Evolutionary conservation across 2,888 invertebrate genomes (phyloP).

Genomic region (Nezara viridula): DNA sequence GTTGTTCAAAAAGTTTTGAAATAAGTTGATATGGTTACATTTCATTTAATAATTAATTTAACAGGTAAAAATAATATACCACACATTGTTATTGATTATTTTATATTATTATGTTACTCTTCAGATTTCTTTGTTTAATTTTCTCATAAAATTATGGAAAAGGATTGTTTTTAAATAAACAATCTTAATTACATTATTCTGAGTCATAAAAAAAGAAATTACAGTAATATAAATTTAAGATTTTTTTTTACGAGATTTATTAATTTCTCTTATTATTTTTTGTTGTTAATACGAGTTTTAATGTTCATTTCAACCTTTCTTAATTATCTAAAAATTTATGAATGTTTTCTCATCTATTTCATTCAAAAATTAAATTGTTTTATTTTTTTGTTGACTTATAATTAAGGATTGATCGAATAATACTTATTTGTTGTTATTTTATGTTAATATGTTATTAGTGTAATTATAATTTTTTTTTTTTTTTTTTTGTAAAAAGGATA

Average conservation of each 20-base stretch:
- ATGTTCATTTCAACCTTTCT: not conserved
- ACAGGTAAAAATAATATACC: not conserved
- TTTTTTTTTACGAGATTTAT: too few relatives aligned
- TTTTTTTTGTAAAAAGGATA: not conserved
- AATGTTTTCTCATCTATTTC: not conserved
- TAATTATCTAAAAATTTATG: not conserved
- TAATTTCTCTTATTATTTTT: too few relatives aligned
- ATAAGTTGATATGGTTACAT: not conserved
- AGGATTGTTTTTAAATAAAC: too few relatives aligned
- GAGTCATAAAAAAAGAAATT: too few relatives aligned
- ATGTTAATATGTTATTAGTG: not conserved
- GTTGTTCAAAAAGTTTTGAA: not conserved
- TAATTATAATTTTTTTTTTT: constrained; percentile 11
- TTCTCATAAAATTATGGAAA: too few relatives aligned
- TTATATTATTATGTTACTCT: too few relatives aligned
- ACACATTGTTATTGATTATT: too few relatives aligned
- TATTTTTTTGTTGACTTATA: not conserved
- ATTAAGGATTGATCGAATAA: not conserved
- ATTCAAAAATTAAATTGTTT: not conserved
- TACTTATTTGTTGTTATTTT: not conserved
- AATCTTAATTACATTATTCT: too few relatives aligned
- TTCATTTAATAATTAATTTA: not conserved
- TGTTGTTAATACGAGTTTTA: too few relatives aligned
- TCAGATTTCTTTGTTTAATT: too few relatives aligned
- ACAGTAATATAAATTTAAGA: too few relatives aligned